These are phyloP conservation scores for Chiropotes sagulatus DNA, from an alignment of 2,797 vertebrate species.

Conservation along the genomic window DNA sequence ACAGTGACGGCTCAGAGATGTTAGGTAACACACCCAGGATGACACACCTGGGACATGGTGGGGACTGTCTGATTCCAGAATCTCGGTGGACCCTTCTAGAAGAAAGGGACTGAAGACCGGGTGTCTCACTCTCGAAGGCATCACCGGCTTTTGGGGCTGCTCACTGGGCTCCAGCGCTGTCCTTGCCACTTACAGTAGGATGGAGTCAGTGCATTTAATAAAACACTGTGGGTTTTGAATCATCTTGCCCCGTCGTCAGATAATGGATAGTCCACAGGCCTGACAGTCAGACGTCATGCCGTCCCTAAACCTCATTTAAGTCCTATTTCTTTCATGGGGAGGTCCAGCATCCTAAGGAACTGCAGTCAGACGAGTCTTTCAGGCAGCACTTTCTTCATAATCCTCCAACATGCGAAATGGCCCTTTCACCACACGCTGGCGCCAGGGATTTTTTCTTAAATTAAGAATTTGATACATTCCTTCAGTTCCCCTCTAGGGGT, in stretches of 20 bases:
- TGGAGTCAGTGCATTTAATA: background rate
- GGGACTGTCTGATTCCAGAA: background rate
- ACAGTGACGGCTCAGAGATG: background rate
- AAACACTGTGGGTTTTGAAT: background rate
- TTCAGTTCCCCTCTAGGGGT: slow-evolving; percentile 65
- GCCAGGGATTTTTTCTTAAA: slow-evolving; percentile 54
- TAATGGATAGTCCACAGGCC: background rate
- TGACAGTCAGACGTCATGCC: background rate
- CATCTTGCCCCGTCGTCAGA: background rate
- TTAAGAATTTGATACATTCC: slow-evolving; percentile 77
- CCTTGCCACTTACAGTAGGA: rapidly evolving
- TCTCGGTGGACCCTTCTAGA: background rate
- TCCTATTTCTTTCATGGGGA: background rate
- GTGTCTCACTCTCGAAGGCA: background rate
- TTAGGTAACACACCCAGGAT: background rate
- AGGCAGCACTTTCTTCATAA: background rate
- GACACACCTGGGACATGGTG: background rate
- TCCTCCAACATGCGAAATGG: background rate
- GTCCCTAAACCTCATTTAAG: background rate
- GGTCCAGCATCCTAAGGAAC: background rate
- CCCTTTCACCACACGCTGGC: background rate
- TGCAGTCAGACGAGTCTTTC: background rate
- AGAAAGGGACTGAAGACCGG: too few relatives aligned
- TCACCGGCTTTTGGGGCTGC: background rate
- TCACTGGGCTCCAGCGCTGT: background rate